Base-by-base conservation (phyloP, 2,888 invertebrate genomes). In the Scaptomyza cyrtandrae region DNA sequence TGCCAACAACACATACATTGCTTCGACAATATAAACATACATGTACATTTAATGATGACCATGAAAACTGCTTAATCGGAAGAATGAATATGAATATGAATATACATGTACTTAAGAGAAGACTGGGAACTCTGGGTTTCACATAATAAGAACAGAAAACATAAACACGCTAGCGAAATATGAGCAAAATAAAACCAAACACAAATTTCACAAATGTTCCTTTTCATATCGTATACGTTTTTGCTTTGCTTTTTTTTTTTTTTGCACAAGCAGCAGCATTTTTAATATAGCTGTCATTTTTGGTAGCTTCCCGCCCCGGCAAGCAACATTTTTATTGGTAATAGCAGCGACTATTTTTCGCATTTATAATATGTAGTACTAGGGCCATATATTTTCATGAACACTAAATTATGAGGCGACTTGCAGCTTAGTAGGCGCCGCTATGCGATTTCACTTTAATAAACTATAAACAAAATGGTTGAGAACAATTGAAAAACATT, bases 41-140 rank as follows among this genome's bases (percentile, higher is more conserved):
- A 31, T 35, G 37, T 69, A 81, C 69, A 70, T 74, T 80, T 78
- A 75, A 78, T 83, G 83, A 74, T 87, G 82, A 86, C 85, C 85
- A 89, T 90, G 81, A 90, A 88, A 84, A 80, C 75, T 75, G 81
- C 84, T 88, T 87, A 87, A 88, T 87, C 89, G 86, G 79, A 83
- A 82, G 78, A 89, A 89, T 87, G 86, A 79, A 85, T 86, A 88
- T 83, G 80, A 50, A 35, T 49, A 49, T 50, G 50, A 49, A 49
- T 33, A 89, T 80, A 75, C 46, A 35, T 46, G 27, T 43, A 9
- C 0, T 31, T 6, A 27, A 27, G 27, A 27, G 43, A 24, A 52
- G 63, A 56, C 41, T 45, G 80, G 44, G 46, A 58, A 44, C 55
- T 64, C 58, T 56, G 49, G 44, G 11, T 37, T 44, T 62, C 59